Conservation (phyloP, 2,888 invertebrate species). For the Diloba caeruleocephala region DNA sequence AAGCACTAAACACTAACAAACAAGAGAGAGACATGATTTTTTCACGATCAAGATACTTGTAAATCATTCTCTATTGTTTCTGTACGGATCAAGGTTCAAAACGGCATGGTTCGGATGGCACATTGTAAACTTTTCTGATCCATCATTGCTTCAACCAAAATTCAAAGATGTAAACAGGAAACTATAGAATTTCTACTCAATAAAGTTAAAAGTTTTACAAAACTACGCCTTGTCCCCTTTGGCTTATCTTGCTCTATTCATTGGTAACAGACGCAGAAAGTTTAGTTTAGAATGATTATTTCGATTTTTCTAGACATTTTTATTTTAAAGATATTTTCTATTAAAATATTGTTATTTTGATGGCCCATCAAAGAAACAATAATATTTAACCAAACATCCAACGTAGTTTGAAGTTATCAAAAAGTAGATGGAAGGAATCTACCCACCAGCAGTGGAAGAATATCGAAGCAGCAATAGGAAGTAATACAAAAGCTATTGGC, state of each 20-base stretch:
- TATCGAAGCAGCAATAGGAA: constrained; percentile 78
- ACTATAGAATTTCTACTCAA: constrained; percentile 12
- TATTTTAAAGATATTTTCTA: not conserved
- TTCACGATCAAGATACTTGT: too few species aligned
- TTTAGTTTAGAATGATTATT: too few species aligned
- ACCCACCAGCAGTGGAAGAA: constrained; percentile 51
- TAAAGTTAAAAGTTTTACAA: constrained; percentile 1
- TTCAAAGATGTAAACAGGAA: constrained; percentile 16
- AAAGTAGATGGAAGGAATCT: constrained; percentile 45
- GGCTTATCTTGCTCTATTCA: not conserved
- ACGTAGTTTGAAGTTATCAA: constrained; percentile 7
- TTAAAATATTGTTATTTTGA: constrained; percentile 3
- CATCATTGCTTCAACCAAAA: constrained; percentile 8
- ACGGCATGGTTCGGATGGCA: not conserved
- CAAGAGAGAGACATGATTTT: too few species aligned
- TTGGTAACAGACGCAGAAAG: too few species aligned
- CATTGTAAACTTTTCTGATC: constrained; percentile 9
- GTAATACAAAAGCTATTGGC: constrained; percentile 86
- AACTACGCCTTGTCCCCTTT: constrained; percentile 6
- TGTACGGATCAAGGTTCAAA: not conserved
- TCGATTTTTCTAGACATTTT: not conserved
- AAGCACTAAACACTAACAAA: too few species aligned
- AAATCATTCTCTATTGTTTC: too few species aligned
- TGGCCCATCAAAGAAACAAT: constrained; percentile 25
- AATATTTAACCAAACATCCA: constrained; percentile 13